Conservation (phyloP, 1,140 invertebrate species). For the Hylaeus anthracinus region DNA sequence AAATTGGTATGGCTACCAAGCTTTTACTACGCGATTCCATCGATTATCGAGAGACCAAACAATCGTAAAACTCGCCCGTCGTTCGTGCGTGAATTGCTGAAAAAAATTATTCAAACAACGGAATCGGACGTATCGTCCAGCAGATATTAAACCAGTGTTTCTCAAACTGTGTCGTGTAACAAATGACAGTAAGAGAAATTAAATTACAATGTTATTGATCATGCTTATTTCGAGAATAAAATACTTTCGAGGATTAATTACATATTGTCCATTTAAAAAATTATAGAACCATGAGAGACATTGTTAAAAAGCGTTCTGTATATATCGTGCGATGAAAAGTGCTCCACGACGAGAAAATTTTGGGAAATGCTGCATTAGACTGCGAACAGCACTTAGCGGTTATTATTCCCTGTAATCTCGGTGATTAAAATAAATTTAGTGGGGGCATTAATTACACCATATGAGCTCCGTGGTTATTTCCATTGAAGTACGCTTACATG, state of each 20-base stretch:
- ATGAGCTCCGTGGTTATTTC: constrained; percentile 56
- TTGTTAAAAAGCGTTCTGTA: too few species aligned
- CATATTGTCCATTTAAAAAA: too few species aligned
- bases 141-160: constrained; percentile 41
- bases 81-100: neutral
- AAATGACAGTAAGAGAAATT: too few species aligned
- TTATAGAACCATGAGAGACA: too few species aligned
- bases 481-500: constrained; percentile 38
- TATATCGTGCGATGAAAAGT: too few species aligned
- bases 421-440: constrained; percentile 78
- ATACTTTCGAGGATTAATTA: too few species aligned
- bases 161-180: too few species aligned
- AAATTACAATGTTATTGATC: too few species aligned
- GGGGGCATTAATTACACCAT: constrained; percentile 69
- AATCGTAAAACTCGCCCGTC: neutral
- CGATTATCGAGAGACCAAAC: neutral
- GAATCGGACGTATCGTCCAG: neutral
- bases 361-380: too few species aligned
- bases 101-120: neutral
- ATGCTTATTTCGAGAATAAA: too few species aligned
- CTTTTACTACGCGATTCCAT: neutral
- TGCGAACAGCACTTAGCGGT: constrained; percentile 70
- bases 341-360: too few species aligned
- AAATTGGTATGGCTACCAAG: neutral
- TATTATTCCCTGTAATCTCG: constrained; percentile 75